Evolutionary conservation across 30 jellyfish, hydroid and myxozoan genomes (phyloP), one percentile per base, ranked within the genome.

Genomic region (Rhopilema esculentum): DNA sequence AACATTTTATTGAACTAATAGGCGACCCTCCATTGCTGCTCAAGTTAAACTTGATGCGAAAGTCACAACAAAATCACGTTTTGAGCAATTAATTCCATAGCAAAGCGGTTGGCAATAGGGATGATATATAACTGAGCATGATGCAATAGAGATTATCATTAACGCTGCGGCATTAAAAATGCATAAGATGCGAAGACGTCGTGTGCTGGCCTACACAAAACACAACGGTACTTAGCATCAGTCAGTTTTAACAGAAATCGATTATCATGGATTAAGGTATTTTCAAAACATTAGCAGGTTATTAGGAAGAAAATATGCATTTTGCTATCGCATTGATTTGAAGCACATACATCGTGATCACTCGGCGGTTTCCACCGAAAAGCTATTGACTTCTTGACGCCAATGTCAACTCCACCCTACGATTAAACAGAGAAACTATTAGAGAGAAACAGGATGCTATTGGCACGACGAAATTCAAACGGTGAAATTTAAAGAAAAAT

Each of bases 341-440:
- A n/a, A 52, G 0, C 19, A 85, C 91, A 64, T 88, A 93, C 98
- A 28, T 93, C 87, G 61, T 66, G 76, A 21, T 88, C 87, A 62
- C 49, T 51, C 29, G 96, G 96, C 24, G 97, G 97, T 27, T 77
- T 84, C 98, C 98, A 93, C 68, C 88, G 93, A 53, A 88, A 81
- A 4, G 91, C 67, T 1, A 93, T 22, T 28, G 27, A 21, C 62
- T 83, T 87, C 78, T 78, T 77, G 24, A 70, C 78, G 23, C 98
- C 98, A 28, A 89, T 85, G 48, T 93, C 98, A 52, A 93, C 95
- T 12, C 97, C 97, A 15, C 98, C 98, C 98, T 93, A 53, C 25
- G 77, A 89, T 9, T 0, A 31, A 28, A 67, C 79, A 52, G 31
- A 1, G 19, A 17, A 49, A 6, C 6, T 66, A 12, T 2, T 2